Percentiles rank a stretch among this genome's conserved stretches.
Evolutionary conservation across 2,797 vertebrate genomes (phyloP).

Genomic region (Dryobates pubescens): DNA sequence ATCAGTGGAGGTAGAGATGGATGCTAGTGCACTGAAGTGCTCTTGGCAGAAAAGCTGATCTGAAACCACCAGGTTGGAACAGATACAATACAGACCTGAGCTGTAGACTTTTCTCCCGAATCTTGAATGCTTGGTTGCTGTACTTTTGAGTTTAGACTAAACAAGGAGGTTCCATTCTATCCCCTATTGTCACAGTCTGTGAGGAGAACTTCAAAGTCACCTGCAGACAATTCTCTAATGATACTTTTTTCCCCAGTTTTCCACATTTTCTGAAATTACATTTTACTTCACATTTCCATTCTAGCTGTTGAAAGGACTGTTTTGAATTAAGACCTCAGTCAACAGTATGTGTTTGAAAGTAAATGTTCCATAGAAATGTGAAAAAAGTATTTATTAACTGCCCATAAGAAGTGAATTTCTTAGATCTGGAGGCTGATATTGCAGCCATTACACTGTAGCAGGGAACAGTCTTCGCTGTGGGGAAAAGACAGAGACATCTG

Average conservation of each 20-base stretch:
- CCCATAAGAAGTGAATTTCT: conserved; percentile 45
- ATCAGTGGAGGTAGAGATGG: fast-evolving
- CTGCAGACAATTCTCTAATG: background rate
- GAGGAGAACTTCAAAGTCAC: background rate
- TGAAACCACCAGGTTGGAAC: fast-evolving
- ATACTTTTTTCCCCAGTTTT: background rate
- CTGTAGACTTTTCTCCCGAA: background rate
- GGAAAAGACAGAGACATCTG: conserved; percentile 63
- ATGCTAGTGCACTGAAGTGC: fast-evolving
- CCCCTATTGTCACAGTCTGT: background rate
- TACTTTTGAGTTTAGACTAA: background rate
- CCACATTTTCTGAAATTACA: conserved; percentile 5
- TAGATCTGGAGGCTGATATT: conserved; percentile 32
- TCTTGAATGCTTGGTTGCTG: background rate
- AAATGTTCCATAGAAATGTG: conserved; percentile 64
- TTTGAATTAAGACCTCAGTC: conserved; percentile 12
- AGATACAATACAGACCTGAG: background rate
- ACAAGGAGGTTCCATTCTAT: background rate
- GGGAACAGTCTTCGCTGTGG: conserved; percentile 58
- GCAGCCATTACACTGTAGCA: conserved; percentile 33
- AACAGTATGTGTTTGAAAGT: conserved; percentile 50
- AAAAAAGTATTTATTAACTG: conserved; percentile 50
- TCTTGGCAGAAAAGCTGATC: background rate
- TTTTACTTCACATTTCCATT: conserved; percentile 39
- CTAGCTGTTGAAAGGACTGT: background rate